Conservation (phyloP, 2,113 vertebrate genomes). For the Accipiter cooperii region DNA sequence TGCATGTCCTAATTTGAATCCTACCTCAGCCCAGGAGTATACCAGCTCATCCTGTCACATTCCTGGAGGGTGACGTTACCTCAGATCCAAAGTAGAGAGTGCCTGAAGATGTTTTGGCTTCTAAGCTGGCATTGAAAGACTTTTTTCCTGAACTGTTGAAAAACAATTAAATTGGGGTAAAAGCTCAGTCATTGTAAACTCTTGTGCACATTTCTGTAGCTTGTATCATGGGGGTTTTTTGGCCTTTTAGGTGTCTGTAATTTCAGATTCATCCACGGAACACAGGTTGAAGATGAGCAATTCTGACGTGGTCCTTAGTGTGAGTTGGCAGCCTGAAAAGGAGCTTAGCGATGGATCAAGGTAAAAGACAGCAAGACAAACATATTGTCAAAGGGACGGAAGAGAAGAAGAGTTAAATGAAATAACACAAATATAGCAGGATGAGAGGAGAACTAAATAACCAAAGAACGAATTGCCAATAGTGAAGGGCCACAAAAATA, state of each 20-base stretch:
- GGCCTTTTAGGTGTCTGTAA: not conserved
- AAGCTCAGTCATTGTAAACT: not conserved
- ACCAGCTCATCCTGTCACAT: not conserved
- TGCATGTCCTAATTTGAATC: not conserved
- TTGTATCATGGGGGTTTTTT: accelerated
- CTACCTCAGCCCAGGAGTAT: not conserved
- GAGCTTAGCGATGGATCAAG: not conserved
- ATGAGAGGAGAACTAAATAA: not conserved
- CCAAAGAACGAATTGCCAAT: not conserved
- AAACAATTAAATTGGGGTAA: not conserved
- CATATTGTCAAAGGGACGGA: not conserved
- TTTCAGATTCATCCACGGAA: not conserved
- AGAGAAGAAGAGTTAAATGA: not conserved
- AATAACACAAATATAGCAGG: not conserved
- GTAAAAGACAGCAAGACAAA: not conserved
- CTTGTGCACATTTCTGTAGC: not conserved
- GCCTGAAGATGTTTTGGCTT: not conserved
- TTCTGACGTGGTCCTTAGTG: not conserved
- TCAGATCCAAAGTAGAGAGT: not conserved
- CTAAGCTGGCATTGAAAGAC: not conserved
- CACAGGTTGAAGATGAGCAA: not conserved
- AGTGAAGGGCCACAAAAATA: not conserved
- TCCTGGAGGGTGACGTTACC: not conserved
- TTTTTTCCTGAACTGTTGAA: not conserved
- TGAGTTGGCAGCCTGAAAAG: not conserved